Conservation (phyloP, 2,113 vertebrate genomes). For the Mormyrus lacerda region DNA sequence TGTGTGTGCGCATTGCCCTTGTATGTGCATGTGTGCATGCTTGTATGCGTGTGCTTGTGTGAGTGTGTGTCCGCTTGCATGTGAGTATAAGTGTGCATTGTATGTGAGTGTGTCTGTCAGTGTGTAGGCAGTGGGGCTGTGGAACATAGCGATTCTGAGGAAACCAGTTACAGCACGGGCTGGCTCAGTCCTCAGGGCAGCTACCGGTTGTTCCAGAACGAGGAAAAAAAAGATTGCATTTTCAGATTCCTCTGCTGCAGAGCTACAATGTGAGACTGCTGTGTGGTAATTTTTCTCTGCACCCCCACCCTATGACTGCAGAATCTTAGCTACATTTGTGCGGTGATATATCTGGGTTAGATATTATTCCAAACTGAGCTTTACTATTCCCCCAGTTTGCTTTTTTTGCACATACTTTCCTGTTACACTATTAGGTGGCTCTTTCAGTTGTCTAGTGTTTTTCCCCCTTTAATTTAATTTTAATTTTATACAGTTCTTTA, state of each 20-base stretch:
- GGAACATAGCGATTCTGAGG: conserved; percentile 18
- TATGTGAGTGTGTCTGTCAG: neutral
- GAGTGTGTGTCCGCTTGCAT: neutral
- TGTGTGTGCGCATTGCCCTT: neutral
- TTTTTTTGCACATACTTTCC: neutral
- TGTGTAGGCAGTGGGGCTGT: conserved; percentile 23
- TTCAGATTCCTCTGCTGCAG: conserved; percentile 14
- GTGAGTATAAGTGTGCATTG: conserved; percentile 7
- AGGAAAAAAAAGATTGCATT: conserved; percentile 12
- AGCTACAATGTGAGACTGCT: conserved; percentile 6
- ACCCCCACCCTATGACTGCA: conserved; percentile 16
- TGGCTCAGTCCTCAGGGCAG: conserved; percentile 33
- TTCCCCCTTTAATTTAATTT: neutral
- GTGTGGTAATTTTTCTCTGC: conserved; percentile 15
- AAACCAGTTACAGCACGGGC: conserved; percentile 17
- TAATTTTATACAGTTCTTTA: neutral
- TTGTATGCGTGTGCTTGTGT: neutral
- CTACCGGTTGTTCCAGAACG: conserved; percentile 37
- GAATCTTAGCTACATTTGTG: conserved; percentile 4
- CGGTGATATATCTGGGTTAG: neutral
- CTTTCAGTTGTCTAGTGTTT: neutral
- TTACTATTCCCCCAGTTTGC: neutral
- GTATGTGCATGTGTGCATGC: neutral
- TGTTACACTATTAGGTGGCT: neutral
- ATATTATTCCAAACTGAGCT: neutral